Percentiles rank a stretch among this genome's conserved stretches.
Conservation (phyloP, 92 coral and sea anemone species). For the Phenganax marumi region DNA sequence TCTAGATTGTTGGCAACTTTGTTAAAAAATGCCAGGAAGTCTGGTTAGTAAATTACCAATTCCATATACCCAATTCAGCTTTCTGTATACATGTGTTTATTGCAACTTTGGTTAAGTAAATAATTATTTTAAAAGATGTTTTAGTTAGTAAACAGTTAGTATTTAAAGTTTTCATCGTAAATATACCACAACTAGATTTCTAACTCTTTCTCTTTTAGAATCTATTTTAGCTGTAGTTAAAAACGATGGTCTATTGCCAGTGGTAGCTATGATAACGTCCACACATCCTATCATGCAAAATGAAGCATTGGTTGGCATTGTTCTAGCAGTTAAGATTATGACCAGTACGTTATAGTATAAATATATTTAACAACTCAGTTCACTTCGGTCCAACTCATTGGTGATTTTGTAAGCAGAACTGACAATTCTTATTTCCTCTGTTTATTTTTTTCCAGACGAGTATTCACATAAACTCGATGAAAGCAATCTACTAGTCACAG, state of each 20-base stretch:
- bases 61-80: background rate
- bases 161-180: background rate
- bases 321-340: conserved; percentile 55
- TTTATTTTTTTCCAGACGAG: conserved; percentile 59
- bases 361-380: background rate
- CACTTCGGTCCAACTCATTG: background rate
- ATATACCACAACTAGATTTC: background rate
- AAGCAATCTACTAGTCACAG: conserved; percentile 67
- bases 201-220: conserved; percentile 46
- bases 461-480: conserved; percentile 76
- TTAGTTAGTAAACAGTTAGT: background rate
- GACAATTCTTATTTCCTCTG: background rate
- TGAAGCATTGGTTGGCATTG: conserved; percentile 81
- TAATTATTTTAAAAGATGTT: too few relatives aligned
- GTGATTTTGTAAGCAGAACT: background rate
- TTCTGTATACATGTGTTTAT: too few relatives aligned
- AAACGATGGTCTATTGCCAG: conserved; percentile 68
- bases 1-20: conserved; percentile 74
- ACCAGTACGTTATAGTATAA: background rate
- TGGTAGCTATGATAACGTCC: conserved; percentile 71
- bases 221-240: conserved; percentile 65
- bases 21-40: conserved; percentile 69
- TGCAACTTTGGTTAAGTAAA: too few relatives aligned
- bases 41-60: conserved; percentile 57
- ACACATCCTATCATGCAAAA: conserved; percentile 82